Conservation (phyloP, 2,113 vertebrate genomes). For the Thermophis baileyi region DNA sequence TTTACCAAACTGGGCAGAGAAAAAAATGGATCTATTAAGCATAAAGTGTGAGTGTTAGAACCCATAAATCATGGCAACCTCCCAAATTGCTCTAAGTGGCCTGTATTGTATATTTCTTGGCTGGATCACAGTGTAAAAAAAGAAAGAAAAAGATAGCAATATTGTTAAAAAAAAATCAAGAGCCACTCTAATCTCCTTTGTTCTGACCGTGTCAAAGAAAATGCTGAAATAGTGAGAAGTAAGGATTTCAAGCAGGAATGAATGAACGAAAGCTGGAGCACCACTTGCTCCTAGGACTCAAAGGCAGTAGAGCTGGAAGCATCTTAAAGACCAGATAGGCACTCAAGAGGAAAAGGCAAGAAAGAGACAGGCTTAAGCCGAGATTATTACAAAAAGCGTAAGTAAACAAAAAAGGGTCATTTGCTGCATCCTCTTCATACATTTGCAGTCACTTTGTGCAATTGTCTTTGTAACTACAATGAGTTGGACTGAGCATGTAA, state of each 20-base stretch:
- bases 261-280: neutral
- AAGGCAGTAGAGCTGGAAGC: neutral
- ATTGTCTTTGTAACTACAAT: neutral
- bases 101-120: neutral
- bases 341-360: neutral
- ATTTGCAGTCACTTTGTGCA: neutral
- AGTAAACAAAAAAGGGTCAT: neutral
- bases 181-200: neutral
- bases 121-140: neutral
- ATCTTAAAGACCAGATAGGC: neutral
- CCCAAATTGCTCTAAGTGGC: neutral
- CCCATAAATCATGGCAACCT: neutral
- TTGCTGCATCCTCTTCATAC: neutral
- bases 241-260: neutral
- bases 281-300: neutral
- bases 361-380: neutral
- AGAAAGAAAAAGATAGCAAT: neutral
- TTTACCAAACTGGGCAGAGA: too few relatives aligned
- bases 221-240: conserved; percentile 7
- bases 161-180: neutral
- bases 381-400: neutral
- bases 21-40: too few relatives aligned
- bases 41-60: neutral
- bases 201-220: conserved; percentile 1
- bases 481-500: neutral